A percentile compares a stretch with the other conserved stretches of the same genome.
These are phyloP conservation scores for Zosterops japonicus DNA, from an alignment of 2,113 vertebrate genomes.

Conservation along the genomic window DNA sequence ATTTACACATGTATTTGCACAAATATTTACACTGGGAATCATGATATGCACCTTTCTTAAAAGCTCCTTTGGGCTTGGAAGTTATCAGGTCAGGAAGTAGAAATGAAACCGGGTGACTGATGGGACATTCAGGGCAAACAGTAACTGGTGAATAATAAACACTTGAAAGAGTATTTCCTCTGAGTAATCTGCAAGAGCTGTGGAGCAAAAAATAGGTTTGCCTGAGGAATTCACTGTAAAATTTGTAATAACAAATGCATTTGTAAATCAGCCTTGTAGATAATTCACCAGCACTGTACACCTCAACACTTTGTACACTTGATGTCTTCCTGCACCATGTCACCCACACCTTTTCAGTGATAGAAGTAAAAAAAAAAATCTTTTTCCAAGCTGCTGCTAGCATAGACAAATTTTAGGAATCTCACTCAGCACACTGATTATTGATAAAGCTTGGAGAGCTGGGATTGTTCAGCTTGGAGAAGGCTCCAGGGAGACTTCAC, in stretches of 20 bases:
- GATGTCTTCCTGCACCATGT: not conserved
- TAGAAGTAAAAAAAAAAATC: not conserved
- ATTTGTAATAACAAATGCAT: not conserved
- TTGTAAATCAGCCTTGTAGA: not conserved
- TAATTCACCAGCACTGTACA: not conserved
- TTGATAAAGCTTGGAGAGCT: not conserved
- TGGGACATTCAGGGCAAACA: not conserved
- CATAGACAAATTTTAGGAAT: not conserved
- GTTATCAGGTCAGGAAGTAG: not conserved
- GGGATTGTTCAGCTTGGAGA: not conserved
- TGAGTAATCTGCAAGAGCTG: not conserved
- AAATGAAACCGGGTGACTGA: not conserved
- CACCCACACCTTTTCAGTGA: not conserved
- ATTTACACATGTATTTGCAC: not conserved
- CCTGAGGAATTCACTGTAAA: not conserved
- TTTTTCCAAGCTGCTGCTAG: not conserved
- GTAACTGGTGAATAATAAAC: not conserved
- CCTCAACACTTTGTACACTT: not conserved
- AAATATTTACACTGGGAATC: constrained; percentile 28
- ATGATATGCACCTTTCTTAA: not conserved
- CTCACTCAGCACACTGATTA: not conserved
- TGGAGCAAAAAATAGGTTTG: not conserved
- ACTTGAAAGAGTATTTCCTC: not conserved
- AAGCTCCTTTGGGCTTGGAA: not conserved
- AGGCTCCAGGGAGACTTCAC: not conserved